Base-by-base conservation (phyloP, 2,888 invertebrate genomes). In the Dasysyrphus tricinctus region DNA sequence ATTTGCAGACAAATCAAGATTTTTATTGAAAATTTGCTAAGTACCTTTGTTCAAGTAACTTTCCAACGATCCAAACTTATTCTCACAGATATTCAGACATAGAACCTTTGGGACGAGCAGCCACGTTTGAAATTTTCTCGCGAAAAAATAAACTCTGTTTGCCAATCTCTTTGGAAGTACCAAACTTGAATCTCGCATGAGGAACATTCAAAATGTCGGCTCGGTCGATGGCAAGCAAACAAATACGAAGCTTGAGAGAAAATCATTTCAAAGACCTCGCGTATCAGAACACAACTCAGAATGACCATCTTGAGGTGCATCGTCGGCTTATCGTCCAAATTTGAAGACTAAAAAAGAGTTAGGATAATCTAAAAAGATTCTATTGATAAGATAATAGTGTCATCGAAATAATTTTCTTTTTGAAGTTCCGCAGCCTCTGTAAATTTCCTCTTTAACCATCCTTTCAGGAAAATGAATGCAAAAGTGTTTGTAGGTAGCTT, bases 191-290 rank as follows among this genome's bases (percentile, higher is more conserved):
- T 92, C 88, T 90, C 94, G 92, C 89, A 93, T 89, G 88, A 93
- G 91, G 89, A 89, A 73, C 92, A 92, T 75, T 92, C 91, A 73
- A 91, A 92, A 0, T 91, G 91, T 2, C 89, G 88, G 34, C 89
- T 89, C 0, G 91, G 90, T 73, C 90, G 84, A 86, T 93, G 92
- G 1, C 89, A 89, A 7, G 91, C 90, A 8, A 92, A 89, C 39
- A 95, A 89, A 56, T 92, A 91, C 0, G 92, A 92, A 57, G 93
- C 93, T 63, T 94, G 94, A 0, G 93, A 93, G 88, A 94, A 95
- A 0, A 94, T 93, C 54, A 93, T 93, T 88, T 94, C 94, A 88
- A 95, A 95, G 89, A 94, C 95, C 90, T 95, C 95, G 85, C 95
- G 95, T 89, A 94, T 94, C 39, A 94, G 90, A 6, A 94, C 90